phyloP scores from a whole-genome alignment of 2,888 invertebrate genomes.

The Silvanus unidentatus region DNA sequence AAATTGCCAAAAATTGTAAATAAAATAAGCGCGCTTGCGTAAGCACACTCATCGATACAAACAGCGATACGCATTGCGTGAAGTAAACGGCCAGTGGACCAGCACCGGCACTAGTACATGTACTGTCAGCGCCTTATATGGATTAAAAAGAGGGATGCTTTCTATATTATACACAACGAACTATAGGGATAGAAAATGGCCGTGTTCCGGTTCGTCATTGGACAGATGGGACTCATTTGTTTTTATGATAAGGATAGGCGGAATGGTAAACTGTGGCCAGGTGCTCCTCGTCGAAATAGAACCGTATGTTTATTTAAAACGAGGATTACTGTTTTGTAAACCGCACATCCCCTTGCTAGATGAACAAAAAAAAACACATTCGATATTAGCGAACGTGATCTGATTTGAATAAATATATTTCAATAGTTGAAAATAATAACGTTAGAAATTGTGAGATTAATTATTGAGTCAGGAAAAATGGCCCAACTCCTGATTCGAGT shows the following conservation, averaged over 20 bases:
- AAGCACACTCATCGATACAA: slow-evolving; percentile 32
- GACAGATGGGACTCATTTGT: slow-evolving; percentile 38
- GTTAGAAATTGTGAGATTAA: too few relatives aligned
- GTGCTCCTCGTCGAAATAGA: slow-evolving; percentile 5
- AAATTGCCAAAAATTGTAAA: too few relatives aligned
- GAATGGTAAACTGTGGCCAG: slow-evolving; percentile 12
- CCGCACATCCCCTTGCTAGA: too few relatives aligned
- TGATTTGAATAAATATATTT: too few relatives aligned
- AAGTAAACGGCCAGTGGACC: slow-evolving; percentile 1
- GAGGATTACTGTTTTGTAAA: too few relatives aligned
- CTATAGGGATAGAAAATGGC: slow-evolving; percentile 39
- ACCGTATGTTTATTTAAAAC: too few relatives aligned
- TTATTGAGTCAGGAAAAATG: too few relatives aligned
- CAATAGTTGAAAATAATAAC: too few relatives aligned
- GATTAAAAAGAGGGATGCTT: slow-evolving; percentile 43
- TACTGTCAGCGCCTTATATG: slow-evolving; percentile 37
- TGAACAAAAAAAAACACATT: too few relatives aligned
- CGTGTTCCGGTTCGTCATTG: slow-evolving; percentile 39
- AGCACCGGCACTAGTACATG: slow-evolving; percentile 12
- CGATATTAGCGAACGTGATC: too few relatives aligned
- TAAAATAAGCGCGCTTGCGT: slow-evolving; percentile 23
- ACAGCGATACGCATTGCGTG: slow-evolving; percentile 38
- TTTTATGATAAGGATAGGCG: slow-evolving; percentile 38
- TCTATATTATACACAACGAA: slow-evolving; percentile 16
- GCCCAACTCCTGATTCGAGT: too few relatives aligned